Percentiles rank a stretch among this genome's conserved stretches.
These are phyloP conservation scores for Cygnus atratus DNA, from an alignment of 2,113 vertebrate genomes.

Conservation along the genomic window DNA sequence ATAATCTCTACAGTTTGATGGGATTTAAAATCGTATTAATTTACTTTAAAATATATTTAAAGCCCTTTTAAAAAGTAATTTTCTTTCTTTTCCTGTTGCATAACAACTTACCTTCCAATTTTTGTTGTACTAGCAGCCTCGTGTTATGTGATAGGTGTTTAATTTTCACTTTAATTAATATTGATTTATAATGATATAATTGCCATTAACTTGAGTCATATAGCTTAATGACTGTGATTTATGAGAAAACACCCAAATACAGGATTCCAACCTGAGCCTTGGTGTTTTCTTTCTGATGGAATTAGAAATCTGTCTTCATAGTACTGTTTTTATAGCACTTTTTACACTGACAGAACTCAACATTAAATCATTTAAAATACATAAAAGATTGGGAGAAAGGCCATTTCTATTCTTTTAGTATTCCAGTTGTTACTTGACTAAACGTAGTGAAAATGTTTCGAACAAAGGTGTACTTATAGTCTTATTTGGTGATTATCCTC, in stretches of 20 bases:
- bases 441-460: not conserved
- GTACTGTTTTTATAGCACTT: not conserved
- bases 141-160: not conserved
- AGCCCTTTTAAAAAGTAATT: not conserved
- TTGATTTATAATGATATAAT: not conserved
- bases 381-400: rapidly evolving
- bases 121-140: not conserved
- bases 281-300: not conserved
- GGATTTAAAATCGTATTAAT: constrained; percentile 49
- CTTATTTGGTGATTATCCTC: not conserved
- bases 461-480: not conserved
- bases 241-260: not conserved
- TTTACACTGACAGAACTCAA: not conserved
- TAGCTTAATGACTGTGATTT: not conserved
- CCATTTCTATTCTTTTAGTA: not conserved
- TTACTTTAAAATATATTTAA: constrained; percentile 32
- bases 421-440: not conserved
- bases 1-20: constrained; percentile 26
- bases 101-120: not conserved
- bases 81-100: not conserved
- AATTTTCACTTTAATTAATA: not conserved
- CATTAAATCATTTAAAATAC: not conserved
- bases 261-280: not conserved
- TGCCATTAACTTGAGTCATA: not conserved
- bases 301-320: not conserved